phyloP scores from a whole-genome alignment of 92 coral and sea anemone species.

The Palythoa grandiflora region DNA sequence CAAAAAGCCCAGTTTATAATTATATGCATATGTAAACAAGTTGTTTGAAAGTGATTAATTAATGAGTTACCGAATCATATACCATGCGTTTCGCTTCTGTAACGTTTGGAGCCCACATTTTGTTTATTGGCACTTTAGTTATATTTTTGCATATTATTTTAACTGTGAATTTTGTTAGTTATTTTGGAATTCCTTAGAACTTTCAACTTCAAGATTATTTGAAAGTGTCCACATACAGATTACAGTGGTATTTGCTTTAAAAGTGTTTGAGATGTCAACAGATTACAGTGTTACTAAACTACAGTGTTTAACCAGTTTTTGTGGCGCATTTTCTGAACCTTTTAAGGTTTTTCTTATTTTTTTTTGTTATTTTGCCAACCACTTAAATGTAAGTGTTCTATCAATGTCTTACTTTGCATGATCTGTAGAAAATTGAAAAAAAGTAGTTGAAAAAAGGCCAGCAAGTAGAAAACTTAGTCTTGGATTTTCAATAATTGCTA shows the following conservation, averaged over 20 bases:
- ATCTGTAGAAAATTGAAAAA: slow-evolving; percentile 10
- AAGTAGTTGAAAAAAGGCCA: slow-evolving; percentile 9
- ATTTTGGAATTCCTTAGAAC: background rate
- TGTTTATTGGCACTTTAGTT: background rate
- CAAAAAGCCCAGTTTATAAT: slow-evolving; percentile 55
- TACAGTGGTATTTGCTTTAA: background rate
- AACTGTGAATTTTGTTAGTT: background rate
- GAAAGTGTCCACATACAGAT: slow-evolving; percentile 3
- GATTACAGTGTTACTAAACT: too few relatives aligned
- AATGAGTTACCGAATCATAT: background rate
- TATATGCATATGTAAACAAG: slow-evolving; percentile 21
- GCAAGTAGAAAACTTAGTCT: background rate
- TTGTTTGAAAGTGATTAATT: slow-evolving; percentile 22
- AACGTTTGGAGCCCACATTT: slow-evolving; percentile 31
- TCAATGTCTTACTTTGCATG: background rate
- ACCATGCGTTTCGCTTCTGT: slow-evolving; percentile 19
- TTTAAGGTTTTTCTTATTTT: background rate
- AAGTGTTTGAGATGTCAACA: background rate
- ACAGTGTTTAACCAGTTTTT: too few relatives aligned
- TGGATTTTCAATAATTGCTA: slow-evolving; percentile 20
- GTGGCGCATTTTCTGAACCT: background rate
- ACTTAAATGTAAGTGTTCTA: background rate
- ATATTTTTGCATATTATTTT: slow-evolving; percentile 23
- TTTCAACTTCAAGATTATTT: background rate
- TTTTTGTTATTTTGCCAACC: background rate